phyloP scores from a whole-genome alignment of 2,888 invertebrate species.

The Drosophila borborema region DNA sequence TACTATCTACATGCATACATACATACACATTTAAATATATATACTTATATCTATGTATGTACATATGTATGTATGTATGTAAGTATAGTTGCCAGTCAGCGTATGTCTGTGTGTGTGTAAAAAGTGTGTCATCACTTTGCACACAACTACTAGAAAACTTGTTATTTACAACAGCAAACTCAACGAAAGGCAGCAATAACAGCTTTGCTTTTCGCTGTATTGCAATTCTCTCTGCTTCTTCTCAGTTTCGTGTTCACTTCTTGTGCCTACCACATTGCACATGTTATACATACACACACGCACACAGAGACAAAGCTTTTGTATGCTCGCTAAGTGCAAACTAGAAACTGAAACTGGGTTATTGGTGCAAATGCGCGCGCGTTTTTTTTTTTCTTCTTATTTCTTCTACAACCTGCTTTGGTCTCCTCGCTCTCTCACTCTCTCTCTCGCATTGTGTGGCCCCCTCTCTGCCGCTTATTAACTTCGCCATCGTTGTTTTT shows the following conservation, averaged over 20 bases:
- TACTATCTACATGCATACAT: not conserved
- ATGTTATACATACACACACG: constrained; percentile 31
- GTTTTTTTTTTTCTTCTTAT: constrained; percentile 23
- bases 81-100: constrained; percentile 30
- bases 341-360: constrained; percentile 80
- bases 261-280: constrained; percentile 43
- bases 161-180: constrained; percentile 64
- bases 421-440: not conserved
- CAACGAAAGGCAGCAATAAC: constrained; percentile 36
- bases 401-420: constrained; percentile 16
- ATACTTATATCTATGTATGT: not conserved
- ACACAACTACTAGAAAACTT: constrained; percentile 73
- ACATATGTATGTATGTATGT: not conserved
- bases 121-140: constrained; percentile 75
- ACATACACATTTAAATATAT: not conserved
- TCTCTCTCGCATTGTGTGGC: constrained; percentile 7
- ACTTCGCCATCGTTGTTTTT: constrained; percentile 7
- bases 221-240: constrained; percentile 42
- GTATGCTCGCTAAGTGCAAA: constrained; percentile 66
- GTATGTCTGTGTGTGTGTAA: constrained; percentile 34
- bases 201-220: constrained; percentile 29
- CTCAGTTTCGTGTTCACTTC: constrained; percentile 27
- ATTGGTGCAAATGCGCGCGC: constrained; percentile 75
- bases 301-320: constrained; percentile 39
- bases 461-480: constrained; percentile 13